A percentile compares a stretch with the other conserved stretches of the same genome.
phyloP scores from a whole-genome alignment of 1,140 invertebrate genomes.

The Zaprionus ornatus region DNA sequence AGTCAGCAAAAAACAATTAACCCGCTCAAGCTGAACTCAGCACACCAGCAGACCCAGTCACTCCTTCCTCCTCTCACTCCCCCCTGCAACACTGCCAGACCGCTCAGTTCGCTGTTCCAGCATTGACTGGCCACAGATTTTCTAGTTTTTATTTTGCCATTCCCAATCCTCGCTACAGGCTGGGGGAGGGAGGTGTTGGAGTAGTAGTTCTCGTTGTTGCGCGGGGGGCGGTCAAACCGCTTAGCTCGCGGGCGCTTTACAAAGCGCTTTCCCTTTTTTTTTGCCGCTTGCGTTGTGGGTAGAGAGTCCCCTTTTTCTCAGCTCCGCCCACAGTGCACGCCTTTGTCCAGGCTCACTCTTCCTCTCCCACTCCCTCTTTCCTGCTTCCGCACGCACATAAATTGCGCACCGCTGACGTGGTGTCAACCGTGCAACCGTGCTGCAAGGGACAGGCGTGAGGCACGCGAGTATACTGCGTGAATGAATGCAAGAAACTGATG shows the following conservation, averaged over 20 bases:
- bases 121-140: conserved; percentile 71
- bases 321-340: not conserved
- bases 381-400: conserved; percentile 47
- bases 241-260: conserved; percentile 46
- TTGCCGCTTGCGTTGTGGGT: not conserved
- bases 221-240: conserved; percentile 3
- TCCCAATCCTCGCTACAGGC: not conserved
- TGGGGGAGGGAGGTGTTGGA: not conserved
- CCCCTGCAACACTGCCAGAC: not conserved
- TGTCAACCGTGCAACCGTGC: conserved; percentile 43
- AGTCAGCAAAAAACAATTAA: conserved; percentile 73
- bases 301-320: not conserved
- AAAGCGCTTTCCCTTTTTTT: conserved; percentile 35
- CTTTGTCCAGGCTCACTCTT: not conserved
- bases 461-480: not conserved
- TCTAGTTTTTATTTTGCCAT: conserved; percentile 54
- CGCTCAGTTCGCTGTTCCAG: conserved; percentile 31
- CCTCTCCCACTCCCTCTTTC: not conserved
- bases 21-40: conserved; percentile 48
- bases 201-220: not conserved
- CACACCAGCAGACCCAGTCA: not conserved
- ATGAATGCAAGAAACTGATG: conserved; percentile 32
- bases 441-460: conserved; percentile 25
- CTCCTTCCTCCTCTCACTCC: too few relatives aligned
- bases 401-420: conserved; percentile 58